A percentile compares a stretch with the other conserved stretches of the same genome.
Evolutionary conservation across 2,113 vertebrate species (phyloP).

Genomic region (Gymnarchus niloticus): DNA sequence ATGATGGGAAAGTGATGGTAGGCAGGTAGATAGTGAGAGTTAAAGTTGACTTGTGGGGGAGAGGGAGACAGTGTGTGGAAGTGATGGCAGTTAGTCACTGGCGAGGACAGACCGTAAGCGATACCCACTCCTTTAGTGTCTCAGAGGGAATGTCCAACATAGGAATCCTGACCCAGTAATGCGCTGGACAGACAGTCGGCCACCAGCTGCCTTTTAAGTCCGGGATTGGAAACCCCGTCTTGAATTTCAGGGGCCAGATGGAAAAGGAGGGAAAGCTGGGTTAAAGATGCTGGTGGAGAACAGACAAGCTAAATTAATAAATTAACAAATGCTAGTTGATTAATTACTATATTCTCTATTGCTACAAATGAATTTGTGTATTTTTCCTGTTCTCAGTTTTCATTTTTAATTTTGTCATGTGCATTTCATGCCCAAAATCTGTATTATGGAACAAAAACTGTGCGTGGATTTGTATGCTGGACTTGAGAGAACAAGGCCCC

Average conservation of each 20-base stretch:
- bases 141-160: constrained; percentile 53
- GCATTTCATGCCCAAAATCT: neutral
- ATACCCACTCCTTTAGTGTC: constrained; percentile 54
- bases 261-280: neutral
- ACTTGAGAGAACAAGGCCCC: neutral
- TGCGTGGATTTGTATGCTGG: neutral
- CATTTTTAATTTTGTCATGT: neutral
- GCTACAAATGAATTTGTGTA: neutral
- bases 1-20: neutral
- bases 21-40: neutral
- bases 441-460: neutral
- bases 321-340: too few species aligned
- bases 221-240: constrained; percentile 42
- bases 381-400: neutral
- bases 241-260: constrained; percentile 48
- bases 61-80: neutral
- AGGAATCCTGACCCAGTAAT: constrained; percentile 58
- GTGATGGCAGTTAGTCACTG: neutral
- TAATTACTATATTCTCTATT: neutral
- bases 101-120: constrained; percentile 46
- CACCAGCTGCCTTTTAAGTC: constrained; percentile 59
- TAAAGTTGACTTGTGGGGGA: constrained; percentile 30
- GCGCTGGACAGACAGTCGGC: constrained; percentile 61
- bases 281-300: neutral
- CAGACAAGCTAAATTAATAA: neutral